phyloP scores from a whole-genome alignment of 2,797 vertebrate species.

The Varecia variegata region DNA sequence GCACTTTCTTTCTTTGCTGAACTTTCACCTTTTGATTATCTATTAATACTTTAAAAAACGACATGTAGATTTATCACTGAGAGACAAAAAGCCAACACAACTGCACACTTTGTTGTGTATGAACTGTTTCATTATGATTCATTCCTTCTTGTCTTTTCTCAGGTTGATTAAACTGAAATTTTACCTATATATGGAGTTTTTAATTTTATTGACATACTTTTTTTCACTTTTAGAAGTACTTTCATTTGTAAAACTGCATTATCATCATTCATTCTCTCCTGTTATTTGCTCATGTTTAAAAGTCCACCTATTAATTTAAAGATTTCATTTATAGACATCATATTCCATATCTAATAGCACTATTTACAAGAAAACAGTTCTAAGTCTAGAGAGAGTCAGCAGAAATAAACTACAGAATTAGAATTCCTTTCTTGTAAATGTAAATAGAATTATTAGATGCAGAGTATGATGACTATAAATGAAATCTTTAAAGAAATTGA shows the following conservation, averaged over 20 bases:
- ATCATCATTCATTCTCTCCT: background rate
- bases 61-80: background rate
- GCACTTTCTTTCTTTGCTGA: background rate
- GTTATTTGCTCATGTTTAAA: slow-evolving; percentile 6
- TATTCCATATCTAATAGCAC: background rate
- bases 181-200: background rate
- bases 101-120: background rate
- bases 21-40: background rate
- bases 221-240: background rate
- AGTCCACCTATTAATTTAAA: background rate
- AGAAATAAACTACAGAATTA: background rate
- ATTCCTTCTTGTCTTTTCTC: background rate
- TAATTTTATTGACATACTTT: background rate
- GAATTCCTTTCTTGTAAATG: background rate
- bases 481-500: background rate
- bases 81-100: background rate
- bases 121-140: background rate
- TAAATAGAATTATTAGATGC: background rate
- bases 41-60: background rate
- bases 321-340: background rate
- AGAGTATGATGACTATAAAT: background rate
- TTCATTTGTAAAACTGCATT: background rate
- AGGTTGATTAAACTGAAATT: background rate
- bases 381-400: background rate
- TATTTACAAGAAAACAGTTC: background rate